Evolutionary conservation across 2,888 invertebrate species (phyloP), one percentile per base, ranked within the genome.

Genomic region (Hypomecis atomaria): DNA sequence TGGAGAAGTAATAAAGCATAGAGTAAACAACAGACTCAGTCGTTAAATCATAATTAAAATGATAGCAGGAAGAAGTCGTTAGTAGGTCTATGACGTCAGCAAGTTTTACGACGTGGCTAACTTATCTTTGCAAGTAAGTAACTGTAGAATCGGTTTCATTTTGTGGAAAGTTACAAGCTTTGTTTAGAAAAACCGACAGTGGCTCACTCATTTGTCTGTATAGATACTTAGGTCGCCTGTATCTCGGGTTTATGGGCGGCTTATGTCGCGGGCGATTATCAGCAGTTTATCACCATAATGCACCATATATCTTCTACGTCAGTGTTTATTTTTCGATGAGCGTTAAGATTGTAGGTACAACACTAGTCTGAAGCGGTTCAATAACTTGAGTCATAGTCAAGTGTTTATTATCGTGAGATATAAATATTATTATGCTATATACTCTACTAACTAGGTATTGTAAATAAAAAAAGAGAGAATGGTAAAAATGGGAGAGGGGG

Each of bases 41-140:
- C 86, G 80, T 85, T 86, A 86, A 86, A 86, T 86, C 83, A 81
- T 88, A 85, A 88, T 88, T 85, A 84, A 82, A 77, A 43, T 43
- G 65, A 74, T 72, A 66, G 78, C 76, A 74, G 78, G 77, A 71
- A 73, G 67, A 58, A 73, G 75, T 80, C 82, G 78, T 85, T 83
- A 83, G 77, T 49, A 40, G 42, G 76, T 65, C 70, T 57, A 69
- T 87, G 83, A 84, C 84, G 82, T 85, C 73, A 82, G 75, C 78
- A 65, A 69, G 69, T 76, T 62, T 47, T 40, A 33, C 52, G 33
- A 6, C 6, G 6, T 10, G 52, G 23, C 13, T n/a, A 38, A 5
- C 13, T 13, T 38, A 49, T 36, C 11, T 36, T 11, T 40, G 6
- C 5, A 1, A 10, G 40, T 42, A 40, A 10, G 40, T 6, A 52